A percentile compares a stretch with the other conserved stretches of the same genome.
phyloP scores from a whole-genome alignment of 2,888 invertebrate species.

The Rhamnusium bicolor region DNA sequence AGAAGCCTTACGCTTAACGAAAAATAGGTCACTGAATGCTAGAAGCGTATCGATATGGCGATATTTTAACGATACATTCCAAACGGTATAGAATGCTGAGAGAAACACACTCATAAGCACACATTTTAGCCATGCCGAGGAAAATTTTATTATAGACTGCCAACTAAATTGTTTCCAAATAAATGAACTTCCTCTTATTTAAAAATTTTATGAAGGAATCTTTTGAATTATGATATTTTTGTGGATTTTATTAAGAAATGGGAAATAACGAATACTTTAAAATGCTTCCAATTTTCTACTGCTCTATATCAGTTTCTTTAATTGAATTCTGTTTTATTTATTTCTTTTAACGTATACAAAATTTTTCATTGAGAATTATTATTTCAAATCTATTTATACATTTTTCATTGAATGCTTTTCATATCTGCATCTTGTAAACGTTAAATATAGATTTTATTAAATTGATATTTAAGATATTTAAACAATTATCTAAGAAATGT shows the following conservation, averaged over 20 bases:
- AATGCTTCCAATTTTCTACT: background rate
- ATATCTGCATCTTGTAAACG: no score
- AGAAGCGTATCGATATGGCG: slow-evolving; percentile 34
- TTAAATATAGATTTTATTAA: no score
- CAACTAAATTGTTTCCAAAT: slow-evolving; percentile 32
- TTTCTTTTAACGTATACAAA: background rate
- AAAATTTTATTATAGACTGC: slow-evolving; percentile 24
- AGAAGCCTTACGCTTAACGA: background rate
- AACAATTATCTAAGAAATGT: no score
- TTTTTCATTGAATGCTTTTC: background rate
- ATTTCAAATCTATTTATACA: background rate
- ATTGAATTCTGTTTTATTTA: background rate
- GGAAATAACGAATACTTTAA: background rate
- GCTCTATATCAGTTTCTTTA: background rate
- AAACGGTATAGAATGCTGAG: slow-evolving; percentile 13
- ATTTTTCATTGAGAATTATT: background rate
- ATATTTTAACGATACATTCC: slow-evolving; percentile 43
- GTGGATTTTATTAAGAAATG: background rate
- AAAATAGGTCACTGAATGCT: slow-evolving; percentile 29
- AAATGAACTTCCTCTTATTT: slow-evolving; percentile 21
- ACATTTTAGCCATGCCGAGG: background rate
- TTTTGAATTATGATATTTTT: background rate
- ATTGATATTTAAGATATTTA: no score
- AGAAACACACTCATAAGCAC: slow-evolving; percentile 28
- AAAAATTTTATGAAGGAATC: background rate